Percentiles rank a stretch among this genome's conserved stretches.
Conservation (phyloP, 2,797 vertebrate species). For the Furcifer pardalis region DNA sequence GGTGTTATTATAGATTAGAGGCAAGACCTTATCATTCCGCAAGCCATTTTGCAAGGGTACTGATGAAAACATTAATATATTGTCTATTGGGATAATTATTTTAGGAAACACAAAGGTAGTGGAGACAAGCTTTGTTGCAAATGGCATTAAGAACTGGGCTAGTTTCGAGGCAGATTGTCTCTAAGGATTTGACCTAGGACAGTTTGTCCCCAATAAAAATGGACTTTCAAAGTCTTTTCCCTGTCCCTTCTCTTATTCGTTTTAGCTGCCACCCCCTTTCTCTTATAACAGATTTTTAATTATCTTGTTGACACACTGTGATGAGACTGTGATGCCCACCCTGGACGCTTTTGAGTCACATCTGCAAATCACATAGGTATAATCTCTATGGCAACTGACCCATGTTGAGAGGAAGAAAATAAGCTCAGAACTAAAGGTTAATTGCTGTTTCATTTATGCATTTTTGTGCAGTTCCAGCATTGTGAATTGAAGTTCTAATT, state of each 20-base stretch:
- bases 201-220: conserved; percentile 24
- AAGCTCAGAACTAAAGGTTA: conserved; percentile 72
- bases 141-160: neutral
- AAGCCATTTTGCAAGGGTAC: conserved; percentile 14
- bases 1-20: conserved; percentile 28
- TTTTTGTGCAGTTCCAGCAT: conserved; percentile 60
- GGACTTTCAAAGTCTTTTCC: conserved; percentile 24
- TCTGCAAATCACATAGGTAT: conserved; percentile 66
- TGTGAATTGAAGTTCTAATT: conserved; percentile 68
- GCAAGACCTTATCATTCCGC: conserved; percentile 33
- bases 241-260: neutral
- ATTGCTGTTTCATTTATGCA: conserved; percentile 72
- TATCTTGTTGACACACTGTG: conserved; percentile 62
- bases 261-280: conserved; percentile 41
- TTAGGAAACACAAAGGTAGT: neutral
- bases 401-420: conserved; percentile 59
- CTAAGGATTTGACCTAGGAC: neutral
- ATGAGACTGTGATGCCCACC: conserved; percentile 58
- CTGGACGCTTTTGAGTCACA: conserved; percentile 56
- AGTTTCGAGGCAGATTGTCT: conserved; percentile 15
- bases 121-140: neutral
- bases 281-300: conserved; percentile 71
- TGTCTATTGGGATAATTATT: conserved; percentile 27
- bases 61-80: conserved; percentile 9
- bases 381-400: conserved; percentile 76